phyloP scores from a whole-genome alignment of 2,113 vertebrate species.

The Zosterops borbonicus region DNA sequence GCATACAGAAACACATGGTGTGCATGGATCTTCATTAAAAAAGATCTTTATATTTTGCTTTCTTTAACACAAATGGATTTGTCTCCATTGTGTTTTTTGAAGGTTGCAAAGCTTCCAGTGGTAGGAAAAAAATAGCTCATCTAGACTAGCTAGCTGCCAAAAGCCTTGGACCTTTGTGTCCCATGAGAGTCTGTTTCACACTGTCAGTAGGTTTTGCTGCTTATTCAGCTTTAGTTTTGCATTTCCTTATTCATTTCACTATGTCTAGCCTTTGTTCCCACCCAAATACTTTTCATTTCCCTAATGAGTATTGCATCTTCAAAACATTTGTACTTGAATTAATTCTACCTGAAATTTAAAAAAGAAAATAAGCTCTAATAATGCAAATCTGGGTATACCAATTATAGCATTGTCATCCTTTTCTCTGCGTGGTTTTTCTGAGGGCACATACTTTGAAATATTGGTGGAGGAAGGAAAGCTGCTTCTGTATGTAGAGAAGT shows the following conservation, averaged over 20 bases:
- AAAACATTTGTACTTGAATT: background rate
- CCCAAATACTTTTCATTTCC: background rate
- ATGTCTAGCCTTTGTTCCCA: background rate
- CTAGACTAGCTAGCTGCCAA: background rate
- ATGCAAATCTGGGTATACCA: background rate
- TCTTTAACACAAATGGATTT: background rate
- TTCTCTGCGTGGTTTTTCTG: background rate
- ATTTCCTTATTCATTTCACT: background rate
- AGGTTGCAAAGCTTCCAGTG: background rate
- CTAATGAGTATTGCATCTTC: background rate
- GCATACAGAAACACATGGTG: background rate
- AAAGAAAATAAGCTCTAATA: background rate
- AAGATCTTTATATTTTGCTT: background rate
- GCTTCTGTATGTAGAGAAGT: background rate
- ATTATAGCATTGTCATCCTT: background rate
- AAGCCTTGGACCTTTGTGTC: background rate
- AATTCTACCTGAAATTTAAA: background rate
- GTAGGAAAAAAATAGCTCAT: background rate
- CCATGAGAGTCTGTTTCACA: background rate
- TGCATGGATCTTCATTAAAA: background rate
- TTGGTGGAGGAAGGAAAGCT: background rate
- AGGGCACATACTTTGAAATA: background rate
- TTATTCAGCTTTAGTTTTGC: background rate
- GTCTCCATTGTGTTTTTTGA: background rate
- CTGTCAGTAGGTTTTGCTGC: background rate